Base-by-base conservation (phyloP, 92 coral and sea anemone species). In the Zoanthus gigantus region DNA sequence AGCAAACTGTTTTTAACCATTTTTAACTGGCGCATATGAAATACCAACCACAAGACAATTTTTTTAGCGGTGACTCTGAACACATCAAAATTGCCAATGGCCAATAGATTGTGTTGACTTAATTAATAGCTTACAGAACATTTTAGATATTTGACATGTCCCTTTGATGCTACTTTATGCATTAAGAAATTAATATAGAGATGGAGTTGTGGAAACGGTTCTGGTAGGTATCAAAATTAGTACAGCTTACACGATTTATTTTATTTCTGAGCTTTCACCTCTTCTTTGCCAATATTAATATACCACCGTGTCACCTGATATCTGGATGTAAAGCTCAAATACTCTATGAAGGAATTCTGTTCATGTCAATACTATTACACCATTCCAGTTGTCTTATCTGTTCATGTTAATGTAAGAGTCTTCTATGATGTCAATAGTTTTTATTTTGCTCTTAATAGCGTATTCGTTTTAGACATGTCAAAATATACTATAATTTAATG, bases 181-280 rank as follows among this genome's bases (percentile, higher is more conserved):
- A 34, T 34, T 34, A 34, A 34, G 42, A 34, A 34, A 34, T 34
- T 34, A 34, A 34, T 34, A 34, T 34, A 34, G 89, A 86, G 74
- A 34, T 86, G 60, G 83, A 76, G 82, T 68, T 85, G 88, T 85
- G 88, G 78, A 34, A 34, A 34, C 42, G 42, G 42, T 34, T 34
- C 42, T 34, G 3, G 42, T 34, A 34, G 3, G 3, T 72, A 72
- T 72, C 7, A 71, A 71, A 6, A 34, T 12, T 71, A 71, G 48
- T 11, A 37, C 50, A 34, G 12, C 0, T 34, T 71, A 71, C 48
- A 29, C 7, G 52, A 12, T 71, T 71, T 71, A 34, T 30, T 71
- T 34, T 71, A 34, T 71, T 71, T 71, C 23, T 71, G 52, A 71
- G 23, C 76, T 71, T 71, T 71, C 52, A 9, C 50, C 76, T 29